These are phyloP conservation scores for Falco peregrinus DNA, from an alignment of 2,797 vertebrate genomes.

Conservation along the genomic window DNA sequence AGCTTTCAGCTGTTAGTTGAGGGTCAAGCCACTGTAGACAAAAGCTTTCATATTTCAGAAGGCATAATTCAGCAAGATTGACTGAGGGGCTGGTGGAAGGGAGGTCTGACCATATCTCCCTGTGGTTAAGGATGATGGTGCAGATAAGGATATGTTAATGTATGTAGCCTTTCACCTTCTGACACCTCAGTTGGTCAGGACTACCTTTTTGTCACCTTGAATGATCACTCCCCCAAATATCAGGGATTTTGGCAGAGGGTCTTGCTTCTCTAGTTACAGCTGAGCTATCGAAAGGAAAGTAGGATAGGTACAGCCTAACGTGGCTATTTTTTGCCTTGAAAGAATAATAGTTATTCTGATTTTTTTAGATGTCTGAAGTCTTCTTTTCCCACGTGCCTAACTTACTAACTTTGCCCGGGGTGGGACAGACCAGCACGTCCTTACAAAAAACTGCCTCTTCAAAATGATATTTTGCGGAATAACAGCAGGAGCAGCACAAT, in stretches of 20 bases:
- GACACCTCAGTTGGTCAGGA: neutral
- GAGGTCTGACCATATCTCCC: neutral
- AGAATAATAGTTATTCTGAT: neutral
- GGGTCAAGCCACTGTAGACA: slow-evolving; percentile 28
- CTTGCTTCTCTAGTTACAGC: neutral
- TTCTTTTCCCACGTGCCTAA: neutral
- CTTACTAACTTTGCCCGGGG: neutral
- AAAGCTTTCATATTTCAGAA: slow-evolving; percentile 48
- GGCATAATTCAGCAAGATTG: neutral
- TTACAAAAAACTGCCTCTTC: neutral
- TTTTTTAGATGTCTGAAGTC: neutral
- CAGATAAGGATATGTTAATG: neutral
- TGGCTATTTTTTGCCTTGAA: slow-evolving; percentile 20
- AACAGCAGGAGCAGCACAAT: neutral
- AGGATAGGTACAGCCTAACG: neutral
- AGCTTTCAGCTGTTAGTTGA: slow-evolving; percentile 23
- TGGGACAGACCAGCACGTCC: neutral
- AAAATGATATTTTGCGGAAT: neutral
- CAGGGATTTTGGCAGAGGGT: neutral
- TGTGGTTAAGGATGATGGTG: neutral
- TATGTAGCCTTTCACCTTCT: neutral
- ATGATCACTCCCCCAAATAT: neutral
- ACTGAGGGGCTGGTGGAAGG: slow-evolving; percentile 10
- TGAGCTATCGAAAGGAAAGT: neutral
- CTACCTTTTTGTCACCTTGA: neutral